A percentile compares a stretch with the other conserved stretches of the same genome.
Evolutionary conservation across 2,888 invertebrate species (phyloP).

Genomic region (Macrosiphum euphorbiae): DNA sequence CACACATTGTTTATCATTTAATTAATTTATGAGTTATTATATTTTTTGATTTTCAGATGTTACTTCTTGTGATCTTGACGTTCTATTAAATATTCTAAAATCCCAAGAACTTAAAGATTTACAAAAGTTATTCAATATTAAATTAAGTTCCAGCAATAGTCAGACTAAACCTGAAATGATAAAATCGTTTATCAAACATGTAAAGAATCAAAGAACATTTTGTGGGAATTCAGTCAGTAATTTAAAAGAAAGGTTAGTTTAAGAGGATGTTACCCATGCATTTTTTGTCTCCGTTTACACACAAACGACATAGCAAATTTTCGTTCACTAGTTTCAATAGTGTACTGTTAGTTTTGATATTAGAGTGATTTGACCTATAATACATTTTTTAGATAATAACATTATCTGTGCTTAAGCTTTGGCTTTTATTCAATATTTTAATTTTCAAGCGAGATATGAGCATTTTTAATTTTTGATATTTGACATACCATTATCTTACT

Average conservation of each 20-base stretch:
- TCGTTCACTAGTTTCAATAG: no score
- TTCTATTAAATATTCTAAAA: slow-evolving; percentile 69
- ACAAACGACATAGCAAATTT: no score
- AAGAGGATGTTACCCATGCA: neutral
- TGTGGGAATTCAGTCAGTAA: slow-evolving; percentile 53
- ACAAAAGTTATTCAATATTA: slow-evolving; percentile 70
- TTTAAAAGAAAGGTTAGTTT: slow-evolving; percentile 53
- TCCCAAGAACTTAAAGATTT: slow-evolving; percentile 70
- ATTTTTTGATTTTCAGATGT: slow-evolving; percentile 42
- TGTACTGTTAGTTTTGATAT: no score
- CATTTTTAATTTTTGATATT: no score
- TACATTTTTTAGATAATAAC: no score
- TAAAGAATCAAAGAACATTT: slow-evolving; percentile 48
- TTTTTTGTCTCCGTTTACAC: no score
- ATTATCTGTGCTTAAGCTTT: no score
- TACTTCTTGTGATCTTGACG: slow-evolving; percentile 63
- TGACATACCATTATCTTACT: no score
- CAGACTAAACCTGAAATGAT: slow-evolving; percentile 70
- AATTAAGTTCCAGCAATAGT: slow-evolving; percentile 65
- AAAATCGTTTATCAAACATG: slow-evolving; percentile 67
- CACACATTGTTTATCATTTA: neutral
- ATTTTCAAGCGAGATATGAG: no score
- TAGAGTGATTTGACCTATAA: no score
- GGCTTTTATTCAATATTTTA: no score
- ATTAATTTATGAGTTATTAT: neutral